These are phyloP conservation scores for Unio pictorum DNA, from an alignment of 2,888 invertebrate genomes.

Conservation along the genomic window DNA sequence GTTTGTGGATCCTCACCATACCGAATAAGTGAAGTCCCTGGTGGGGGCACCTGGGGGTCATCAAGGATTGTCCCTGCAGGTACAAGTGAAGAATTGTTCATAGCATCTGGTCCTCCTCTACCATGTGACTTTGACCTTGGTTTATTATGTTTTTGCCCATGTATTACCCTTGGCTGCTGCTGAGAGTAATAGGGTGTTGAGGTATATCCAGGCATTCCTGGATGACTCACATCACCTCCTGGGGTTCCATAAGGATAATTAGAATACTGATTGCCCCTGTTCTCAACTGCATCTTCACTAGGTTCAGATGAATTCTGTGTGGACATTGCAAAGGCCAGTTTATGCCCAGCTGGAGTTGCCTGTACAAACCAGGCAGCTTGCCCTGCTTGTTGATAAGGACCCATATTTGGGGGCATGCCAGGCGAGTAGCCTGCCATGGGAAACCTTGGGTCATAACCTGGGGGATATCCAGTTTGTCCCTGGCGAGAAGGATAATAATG, in stretches of 20 bases:
- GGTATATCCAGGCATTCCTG: conserved; percentile 44
- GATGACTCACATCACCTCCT: conserved; percentile 14
- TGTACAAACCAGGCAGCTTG: conserved; percentile 58
- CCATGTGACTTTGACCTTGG: conserved; percentile 8
- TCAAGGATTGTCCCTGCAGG: conserved; percentile 45
- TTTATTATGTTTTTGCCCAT: conserved; percentile 5
- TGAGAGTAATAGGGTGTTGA: conserved; percentile 43
- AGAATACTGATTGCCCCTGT: conserved; percentile 12
- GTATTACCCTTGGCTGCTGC: conserved; percentile 19
- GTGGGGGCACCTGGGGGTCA: conserved; percentile 48
- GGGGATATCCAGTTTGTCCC: conserved; percentile 34
- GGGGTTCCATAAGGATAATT: conserved; percentile 8
- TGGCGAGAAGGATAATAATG: conserved; percentile 26
- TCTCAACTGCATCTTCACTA: conserved; percentile 13
- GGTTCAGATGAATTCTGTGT: conserved; percentile 25
- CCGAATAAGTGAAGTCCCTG: conserved; percentile 51
- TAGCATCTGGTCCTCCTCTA: conserved; percentile 8
- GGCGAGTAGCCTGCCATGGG: conserved; percentile 20
- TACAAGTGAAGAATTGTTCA: conserved; percentile 21
- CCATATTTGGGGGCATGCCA: conserved; percentile 11
- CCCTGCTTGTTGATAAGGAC: conserved; percentile 38
- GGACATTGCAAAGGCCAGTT: conserved; percentile 48
- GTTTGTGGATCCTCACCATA: conserved; percentile 53
- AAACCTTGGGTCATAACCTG: conserved; percentile 8
- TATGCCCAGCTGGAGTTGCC: conserved; percentile 36